Percentiles rank a stretch among this genome's conserved stretches.
phyloP scores from a whole-genome alignment of 1,140 invertebrate genomes.

The Drosophila ohnishii region DNA sequence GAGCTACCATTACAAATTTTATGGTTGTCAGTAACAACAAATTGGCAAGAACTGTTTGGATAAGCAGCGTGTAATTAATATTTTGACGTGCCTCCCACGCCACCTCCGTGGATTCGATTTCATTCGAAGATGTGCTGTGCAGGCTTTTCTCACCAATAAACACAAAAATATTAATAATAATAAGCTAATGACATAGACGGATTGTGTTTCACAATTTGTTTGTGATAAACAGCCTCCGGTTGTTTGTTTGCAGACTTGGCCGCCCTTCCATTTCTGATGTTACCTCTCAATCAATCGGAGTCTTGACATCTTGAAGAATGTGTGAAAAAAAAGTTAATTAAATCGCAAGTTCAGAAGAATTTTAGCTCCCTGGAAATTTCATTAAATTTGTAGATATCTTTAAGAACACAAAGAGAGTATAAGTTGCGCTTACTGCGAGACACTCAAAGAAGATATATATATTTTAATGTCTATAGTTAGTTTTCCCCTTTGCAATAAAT shows the following conservation, averaged over 20 bases:
- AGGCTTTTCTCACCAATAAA: slow-evolving; percentile 21
- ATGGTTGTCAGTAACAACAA: slow-evolving; percentile 45
- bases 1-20: slow-evolving; percentile 58
- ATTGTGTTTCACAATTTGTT: slow-evolving; percentile 67
- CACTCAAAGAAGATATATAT: slow-evolving; percentile 5
- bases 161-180: slow-evolving; percentile 38
- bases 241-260: slow-evolving; percentile 10
- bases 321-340: slow-evolving; percentile 10
- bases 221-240: slow-evolving; percentile 47
- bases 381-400: neutral
- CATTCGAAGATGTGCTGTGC: slow-evolving; percentile 20
- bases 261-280: slow-evolving; percentile 4
- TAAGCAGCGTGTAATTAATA: slow-evolving; percentile 71
- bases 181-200: slow-evolving; percentile 55
- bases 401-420: neutral
- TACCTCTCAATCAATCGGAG: slow-evolving; percentile 19
- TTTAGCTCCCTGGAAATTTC: neutral
- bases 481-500: neutral
- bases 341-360: neutral
- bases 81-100: slow-evolving; percentile 34
- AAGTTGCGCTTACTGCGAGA: neutral
- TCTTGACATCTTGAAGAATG: slow-evolving; percentile 12
- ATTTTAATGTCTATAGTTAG: slow-evolving; percentile 3
- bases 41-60: slow-evolving; percentile 46
- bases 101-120: slow-evolving; percentile 29